These are phyloP conservation scores for Myodes glareolus DNA, from an alignment of 2,113 vertebrate species.

Conservation along the genomic window DNA sequence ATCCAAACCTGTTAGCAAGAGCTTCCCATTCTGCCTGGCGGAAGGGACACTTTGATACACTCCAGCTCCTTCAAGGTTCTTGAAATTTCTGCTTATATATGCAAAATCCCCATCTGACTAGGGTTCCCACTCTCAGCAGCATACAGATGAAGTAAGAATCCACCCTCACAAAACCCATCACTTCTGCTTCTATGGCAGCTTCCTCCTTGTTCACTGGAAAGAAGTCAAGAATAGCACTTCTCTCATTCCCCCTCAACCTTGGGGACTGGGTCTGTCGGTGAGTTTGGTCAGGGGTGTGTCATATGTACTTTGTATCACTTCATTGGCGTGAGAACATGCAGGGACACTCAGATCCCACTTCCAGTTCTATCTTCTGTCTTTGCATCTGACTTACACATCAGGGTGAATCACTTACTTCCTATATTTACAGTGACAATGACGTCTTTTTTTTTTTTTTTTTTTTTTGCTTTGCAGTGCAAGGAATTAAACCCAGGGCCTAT, in stretches of 20 bases:
- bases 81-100: not conserved
- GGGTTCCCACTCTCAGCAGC: not conserved
- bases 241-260: not conserved
- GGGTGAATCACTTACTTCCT: not conserved
- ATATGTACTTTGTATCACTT: not conserved
- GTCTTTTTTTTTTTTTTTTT: not conserved
- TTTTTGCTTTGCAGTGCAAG: not conserved
- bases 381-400: not conserved
- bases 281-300: not conserved
- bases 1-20: not conserved
- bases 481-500: not conserved
- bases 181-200: not conserved
- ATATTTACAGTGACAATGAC: not conserved
- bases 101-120: not conserved
- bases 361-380: not conserved
- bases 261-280: not conserved
- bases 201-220: conserved; percentile 48
- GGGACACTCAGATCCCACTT: not conserved
- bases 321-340: not conserved
- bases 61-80: not conserved
- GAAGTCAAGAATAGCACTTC: not conserved
- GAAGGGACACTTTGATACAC: not conserved
- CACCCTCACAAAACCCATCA: not conserved
- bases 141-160: not conserved
- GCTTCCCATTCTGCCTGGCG: not conserved